phyloP scores from a whole-genome alignment of 2,888 invertebrate species.

The Thyatira batis region DNA sequence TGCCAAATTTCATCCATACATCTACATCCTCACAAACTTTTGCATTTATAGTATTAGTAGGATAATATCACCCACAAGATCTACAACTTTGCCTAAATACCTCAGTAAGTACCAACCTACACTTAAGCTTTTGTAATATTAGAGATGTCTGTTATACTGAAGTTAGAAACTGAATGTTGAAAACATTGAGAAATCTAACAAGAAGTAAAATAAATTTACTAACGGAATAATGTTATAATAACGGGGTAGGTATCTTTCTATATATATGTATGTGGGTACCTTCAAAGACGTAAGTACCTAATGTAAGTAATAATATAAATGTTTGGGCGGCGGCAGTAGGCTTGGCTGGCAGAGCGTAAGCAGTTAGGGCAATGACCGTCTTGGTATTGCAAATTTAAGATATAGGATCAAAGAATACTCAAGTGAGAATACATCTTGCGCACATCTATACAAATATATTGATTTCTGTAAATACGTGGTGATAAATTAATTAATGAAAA shows the following conservation, averaged over 20 bases:
- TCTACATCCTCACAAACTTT: no score
- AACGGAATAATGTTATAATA: background rate
- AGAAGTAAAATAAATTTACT: constrained; percentile 11
- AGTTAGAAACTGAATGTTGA: no score
- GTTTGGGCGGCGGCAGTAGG: constrained; percentile 12
- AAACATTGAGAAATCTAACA: constrained; percentile 13
- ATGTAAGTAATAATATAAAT: background rate
- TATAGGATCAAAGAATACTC: constrained; percentile 6
- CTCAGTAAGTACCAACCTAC: no score
- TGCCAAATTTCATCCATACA: no score
- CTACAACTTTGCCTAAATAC: no score
- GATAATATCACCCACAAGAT: no score
- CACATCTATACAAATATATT: background rate
- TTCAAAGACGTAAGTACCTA: background rate
- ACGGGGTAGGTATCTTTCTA: background rate
- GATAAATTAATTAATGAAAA: no score
- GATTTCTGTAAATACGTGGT: no score
- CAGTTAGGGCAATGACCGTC: constrained; percentile 45
- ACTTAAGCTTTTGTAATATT: no score
- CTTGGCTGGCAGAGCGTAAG: constrained; percentile 48
- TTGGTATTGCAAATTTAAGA: constrained; percentile 32
- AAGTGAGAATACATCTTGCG: background rate
- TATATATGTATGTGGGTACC: no score
- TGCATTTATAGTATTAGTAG: no score
- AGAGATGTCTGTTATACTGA: no score